Conservation (phyloP, 2,888 invertebrate genomes). For the Lacanobia oleracea region DNA sequence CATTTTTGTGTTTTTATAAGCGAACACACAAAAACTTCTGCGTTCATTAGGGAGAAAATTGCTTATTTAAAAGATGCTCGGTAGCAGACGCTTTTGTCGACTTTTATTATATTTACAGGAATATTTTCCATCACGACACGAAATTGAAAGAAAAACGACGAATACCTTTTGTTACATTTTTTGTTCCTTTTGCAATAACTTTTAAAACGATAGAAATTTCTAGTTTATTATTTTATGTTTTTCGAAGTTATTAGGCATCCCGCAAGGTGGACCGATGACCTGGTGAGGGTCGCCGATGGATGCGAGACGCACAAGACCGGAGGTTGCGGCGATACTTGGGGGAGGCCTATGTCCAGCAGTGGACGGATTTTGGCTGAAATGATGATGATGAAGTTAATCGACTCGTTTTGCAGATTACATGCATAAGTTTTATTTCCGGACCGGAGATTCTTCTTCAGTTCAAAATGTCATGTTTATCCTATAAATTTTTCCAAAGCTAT, state of each 20-base stretch:
- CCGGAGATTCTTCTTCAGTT: neutral
- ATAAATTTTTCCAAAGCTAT: no score
- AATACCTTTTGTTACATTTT: neutral
- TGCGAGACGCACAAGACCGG: no score
- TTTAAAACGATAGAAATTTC: neutral
- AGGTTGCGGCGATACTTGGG: no score
- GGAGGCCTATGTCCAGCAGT: no score
- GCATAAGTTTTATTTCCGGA: no score
- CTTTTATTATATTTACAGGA: conserved; percentile 55
- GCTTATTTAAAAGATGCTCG: conserved; percentile 60
- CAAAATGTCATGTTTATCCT: neutral
- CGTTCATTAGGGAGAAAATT: conserved; percentile 59
- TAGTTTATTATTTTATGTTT: neutral
- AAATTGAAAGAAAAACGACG: conserved; percentile 14
- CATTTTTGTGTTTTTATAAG: conserved; percentile 37
- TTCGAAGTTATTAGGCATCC: neutral
- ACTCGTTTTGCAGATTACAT: neutral
- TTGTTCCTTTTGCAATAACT: conserved; percentile 14
- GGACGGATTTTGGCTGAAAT: no score
- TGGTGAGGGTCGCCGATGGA: no score
- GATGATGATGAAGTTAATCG: neutral
- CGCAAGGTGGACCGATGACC: no score
- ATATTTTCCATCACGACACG: conserved; percentile 26
- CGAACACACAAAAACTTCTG: conserved; percentile 36
- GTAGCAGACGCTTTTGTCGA: conserved; percentile 45